phyloP scores from a whole-genome alignment of 2,113 vertebrate genomes.

The Stigmatopora argus region DNA sequence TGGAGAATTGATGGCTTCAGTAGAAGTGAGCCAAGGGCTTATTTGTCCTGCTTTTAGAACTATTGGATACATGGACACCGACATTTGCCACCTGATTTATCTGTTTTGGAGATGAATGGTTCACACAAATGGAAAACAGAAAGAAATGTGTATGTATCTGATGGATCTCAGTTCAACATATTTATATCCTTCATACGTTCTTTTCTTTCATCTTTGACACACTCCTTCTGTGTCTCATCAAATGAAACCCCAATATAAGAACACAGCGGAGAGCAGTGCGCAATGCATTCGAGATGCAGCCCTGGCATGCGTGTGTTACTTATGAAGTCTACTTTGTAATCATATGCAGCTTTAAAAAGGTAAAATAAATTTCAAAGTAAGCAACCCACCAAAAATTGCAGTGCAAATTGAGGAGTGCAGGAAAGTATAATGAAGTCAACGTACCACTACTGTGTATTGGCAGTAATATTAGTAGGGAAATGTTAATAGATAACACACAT shows the following conservation, averaged over 20 bases:
- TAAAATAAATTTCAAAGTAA: slow-evolving; percentile 18
- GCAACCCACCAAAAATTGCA: slow-evolving; percentile 4
- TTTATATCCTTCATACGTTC: slow-evolving; percentile 69
- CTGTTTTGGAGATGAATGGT: slow-evolving; percentile 38
- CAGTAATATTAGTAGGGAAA: neutral
- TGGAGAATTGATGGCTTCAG: slow-evolving; percentile 50
- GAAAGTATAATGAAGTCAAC: slow-evolving; percentile 9
- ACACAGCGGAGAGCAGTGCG: slow-evolving; percentile 29
- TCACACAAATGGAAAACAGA: slow-evolving; percentile 50
- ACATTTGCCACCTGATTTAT: slow-evolving; percentile 39
- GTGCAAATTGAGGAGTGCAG: slow-evolving; percentile 19
- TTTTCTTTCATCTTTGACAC: slow-evolving; percentile 66
- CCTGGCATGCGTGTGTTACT: slow-evolving; percentile 7
- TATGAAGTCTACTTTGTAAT: slow-evolving; percentile 9
- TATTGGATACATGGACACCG: slow-evolving; percentile 25
- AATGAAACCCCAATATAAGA: slow-evolving; percentile 56
- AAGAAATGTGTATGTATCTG: slow-evolving; percentile 47
- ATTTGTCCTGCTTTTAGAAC: slow-evolving; percentile 51
- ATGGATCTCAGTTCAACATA: slow-evolving; percentile 52
- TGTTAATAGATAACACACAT: neutral
- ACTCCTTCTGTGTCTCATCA: slow-evolving; percentile 65
- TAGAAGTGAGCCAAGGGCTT: slow-evolving; percentile 58
- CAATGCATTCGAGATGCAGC: slow-evolving; percentile 22
- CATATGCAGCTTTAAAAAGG: slow-evolving; percentile 10
- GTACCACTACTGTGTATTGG: neutral